These are phyloP conservation scores for Lophochroa leadbeateri DNA, from an alignment of 2,113 vertebrate species.

Conservation along the genomic window DNA sequence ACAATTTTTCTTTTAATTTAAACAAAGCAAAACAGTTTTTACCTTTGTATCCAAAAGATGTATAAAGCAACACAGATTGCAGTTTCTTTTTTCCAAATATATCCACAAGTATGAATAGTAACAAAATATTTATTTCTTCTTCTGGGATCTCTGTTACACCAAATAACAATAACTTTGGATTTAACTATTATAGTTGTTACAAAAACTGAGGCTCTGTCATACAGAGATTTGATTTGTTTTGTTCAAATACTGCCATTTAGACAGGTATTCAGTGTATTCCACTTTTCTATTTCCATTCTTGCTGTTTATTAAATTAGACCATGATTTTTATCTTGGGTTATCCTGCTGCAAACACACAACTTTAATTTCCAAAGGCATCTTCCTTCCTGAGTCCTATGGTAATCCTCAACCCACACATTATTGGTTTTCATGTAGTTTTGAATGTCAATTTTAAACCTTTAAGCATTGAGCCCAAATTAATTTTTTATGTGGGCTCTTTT, in stretches of 20 bases:
- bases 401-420: conserved; percentile 60
- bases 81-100: neutral
- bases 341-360: conserved; percentile 60
- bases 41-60: conserved; percentile 1
- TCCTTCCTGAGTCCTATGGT: neutral
- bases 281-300: neutral
- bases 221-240: conserved; percentile 7
- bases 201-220: neutral
- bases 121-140: neutral
- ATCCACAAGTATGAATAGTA: neutral
- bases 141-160: neutral
- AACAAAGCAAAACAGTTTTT: neutral
- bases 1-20: neutral
- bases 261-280: neutral
- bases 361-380: conserved; percentile 65
- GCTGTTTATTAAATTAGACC: conserved; percentile 50
- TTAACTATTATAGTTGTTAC: conserved; percentile 4
- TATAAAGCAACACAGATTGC: neutral
- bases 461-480: conserved; percentile 57
- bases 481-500: conserved; percentile 51
- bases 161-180: neutral
- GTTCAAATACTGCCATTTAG: neutral
- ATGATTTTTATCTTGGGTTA: conserved; percentile 47
- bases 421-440: conserved; percentile 69
- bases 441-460: conserved; percentile 73